phyloP scores from a whole-genome alignment of 2,797 vertebrate genomes.

The Argya squamiceps region DNA sequence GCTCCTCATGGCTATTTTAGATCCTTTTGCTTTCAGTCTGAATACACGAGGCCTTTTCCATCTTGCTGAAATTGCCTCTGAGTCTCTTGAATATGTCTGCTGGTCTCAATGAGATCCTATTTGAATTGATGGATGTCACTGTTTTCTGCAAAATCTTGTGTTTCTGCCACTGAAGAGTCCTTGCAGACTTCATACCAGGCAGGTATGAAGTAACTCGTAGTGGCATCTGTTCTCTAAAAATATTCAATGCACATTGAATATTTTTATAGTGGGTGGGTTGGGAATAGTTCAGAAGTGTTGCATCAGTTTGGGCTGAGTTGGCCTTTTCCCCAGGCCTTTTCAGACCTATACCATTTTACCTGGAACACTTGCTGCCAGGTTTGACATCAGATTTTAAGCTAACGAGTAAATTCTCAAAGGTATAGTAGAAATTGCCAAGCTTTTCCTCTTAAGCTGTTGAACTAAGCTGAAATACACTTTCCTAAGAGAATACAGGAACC shows the following conservation, averaged over 20 bases:
- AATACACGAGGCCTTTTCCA: neutral
- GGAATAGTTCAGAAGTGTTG: neutral
- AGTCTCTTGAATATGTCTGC: neutral
- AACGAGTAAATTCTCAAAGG: neutral
- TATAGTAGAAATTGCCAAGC: neutral
- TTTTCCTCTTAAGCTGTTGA: neutral
- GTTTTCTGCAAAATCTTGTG: neutral
- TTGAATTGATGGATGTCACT: neutral
- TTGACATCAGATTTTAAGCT: neutral
- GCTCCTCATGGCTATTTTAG: neutral
- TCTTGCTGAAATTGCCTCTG: neutral
- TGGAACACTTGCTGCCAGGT: neutral
- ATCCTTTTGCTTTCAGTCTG: neutral
- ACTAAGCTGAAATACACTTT: neutral
- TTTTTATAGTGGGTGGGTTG: fast-evolving
- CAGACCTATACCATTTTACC: neutral
- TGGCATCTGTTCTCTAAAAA: neutral
- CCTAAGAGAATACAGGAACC: neutral
- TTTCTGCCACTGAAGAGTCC: neutral
- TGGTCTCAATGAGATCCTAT: neutral
- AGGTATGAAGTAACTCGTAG: neutral
- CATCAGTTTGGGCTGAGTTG: neutral
- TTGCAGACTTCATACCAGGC: neutral
- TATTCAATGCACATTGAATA: fast-evolving
- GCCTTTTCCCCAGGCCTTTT: neutral